phyloP scores from a whole-genome alignment of 2,113 vertebrate species.

The Sarotherodon lohbergeri region DNA sequence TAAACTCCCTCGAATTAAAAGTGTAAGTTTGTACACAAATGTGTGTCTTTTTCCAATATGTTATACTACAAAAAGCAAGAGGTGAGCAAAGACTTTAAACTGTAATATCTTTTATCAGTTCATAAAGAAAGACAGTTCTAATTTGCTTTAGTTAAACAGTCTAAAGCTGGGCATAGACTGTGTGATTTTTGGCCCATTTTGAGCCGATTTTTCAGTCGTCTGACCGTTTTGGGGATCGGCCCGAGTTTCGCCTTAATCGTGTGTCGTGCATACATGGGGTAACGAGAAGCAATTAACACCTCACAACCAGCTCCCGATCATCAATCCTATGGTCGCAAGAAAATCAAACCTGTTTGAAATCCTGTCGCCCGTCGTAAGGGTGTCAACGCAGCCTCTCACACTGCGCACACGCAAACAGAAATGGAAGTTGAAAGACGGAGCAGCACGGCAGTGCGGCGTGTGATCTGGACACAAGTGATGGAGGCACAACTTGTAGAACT shows the following conservation, averaged over 20 bases:
- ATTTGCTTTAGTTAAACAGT: neutral
- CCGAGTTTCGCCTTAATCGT: neutral
- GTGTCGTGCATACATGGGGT: rapidly evolving
- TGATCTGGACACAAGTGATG: neutral
- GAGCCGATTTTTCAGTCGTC: no score
- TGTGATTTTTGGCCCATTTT: no score
- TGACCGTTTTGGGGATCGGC: neutral
- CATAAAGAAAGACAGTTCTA: neutral
- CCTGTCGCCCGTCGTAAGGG: neutral
- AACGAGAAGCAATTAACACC: neutral
- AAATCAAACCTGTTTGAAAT: neutral
- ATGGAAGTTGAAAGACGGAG: neutral
- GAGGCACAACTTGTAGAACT: neutral
- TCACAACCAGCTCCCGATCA: neutral
- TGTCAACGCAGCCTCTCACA: rapidly evolving
- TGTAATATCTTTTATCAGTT: neutral
- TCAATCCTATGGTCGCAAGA: rapidly evolving
- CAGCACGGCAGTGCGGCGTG: rapidly evolving
- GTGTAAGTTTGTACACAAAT: neutral
- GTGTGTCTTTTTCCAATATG: neutral
- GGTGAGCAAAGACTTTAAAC: neutral
- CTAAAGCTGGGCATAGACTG: no score
- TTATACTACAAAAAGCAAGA: neutral
- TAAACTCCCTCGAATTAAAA: neutral
- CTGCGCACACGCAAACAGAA: rapidly evolving